Conservation (phyloP, 2,888 invertebrate species). For the Trisateles emortualis region DNA sequence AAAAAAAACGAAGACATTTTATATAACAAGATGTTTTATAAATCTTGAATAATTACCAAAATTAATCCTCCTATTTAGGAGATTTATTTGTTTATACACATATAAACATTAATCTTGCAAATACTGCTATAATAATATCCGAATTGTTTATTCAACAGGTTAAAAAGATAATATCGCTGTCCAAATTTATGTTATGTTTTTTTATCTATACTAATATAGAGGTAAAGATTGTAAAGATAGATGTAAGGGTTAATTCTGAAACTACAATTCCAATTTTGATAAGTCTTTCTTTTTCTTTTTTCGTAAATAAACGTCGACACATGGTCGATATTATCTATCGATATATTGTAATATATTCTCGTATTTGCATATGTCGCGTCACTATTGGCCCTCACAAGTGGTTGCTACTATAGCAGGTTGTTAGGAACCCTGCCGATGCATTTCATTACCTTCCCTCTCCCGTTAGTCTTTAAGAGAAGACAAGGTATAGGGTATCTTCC, state of each 20-base stretch:
- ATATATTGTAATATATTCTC: slow-evolving; percentile 35
- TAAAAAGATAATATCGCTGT: slow-evolving; percentile 33
- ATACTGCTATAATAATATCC: slow-evolving; percentile 14
- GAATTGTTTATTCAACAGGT: slow-evolving; percentile 26
- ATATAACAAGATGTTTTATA: slow-evolving; percentile 10
- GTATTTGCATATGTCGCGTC: slow-evolving; percentile 57
- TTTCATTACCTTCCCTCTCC: slow-evolving; percentile 41
- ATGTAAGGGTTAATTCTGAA: no score
- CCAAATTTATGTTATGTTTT: slow-evolving; percentile 17
- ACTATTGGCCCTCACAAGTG: slow-evolving; percentile 66
- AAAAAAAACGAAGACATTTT: slow-evolving; percentile 12
- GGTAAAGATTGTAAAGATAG: no score
- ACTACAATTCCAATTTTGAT: no score
- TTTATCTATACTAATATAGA: no score
- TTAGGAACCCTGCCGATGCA: slow-evolving; percentile 43
- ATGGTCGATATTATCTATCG: slow-evolving; percentile 26
- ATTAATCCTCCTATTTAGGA: slow-evolving; percentile 20
- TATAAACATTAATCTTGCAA: slow-evolving; percentile 22
- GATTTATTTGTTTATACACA: slow-evolving; percentile 27
- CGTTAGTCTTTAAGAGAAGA: slow-evolving; percentile 2
- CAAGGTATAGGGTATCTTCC: neutral
- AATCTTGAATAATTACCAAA: slow-evolving; percentile 35
- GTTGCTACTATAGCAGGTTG: slow-evolving; percentile 51
- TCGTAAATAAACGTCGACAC: slow-evolving; percentile 18
- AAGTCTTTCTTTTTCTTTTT: no score